Evolutionary conservation across 2,113 vertebrate genomes (phyloP).

Genomic region (Ondatra zibethicus): DNA sequence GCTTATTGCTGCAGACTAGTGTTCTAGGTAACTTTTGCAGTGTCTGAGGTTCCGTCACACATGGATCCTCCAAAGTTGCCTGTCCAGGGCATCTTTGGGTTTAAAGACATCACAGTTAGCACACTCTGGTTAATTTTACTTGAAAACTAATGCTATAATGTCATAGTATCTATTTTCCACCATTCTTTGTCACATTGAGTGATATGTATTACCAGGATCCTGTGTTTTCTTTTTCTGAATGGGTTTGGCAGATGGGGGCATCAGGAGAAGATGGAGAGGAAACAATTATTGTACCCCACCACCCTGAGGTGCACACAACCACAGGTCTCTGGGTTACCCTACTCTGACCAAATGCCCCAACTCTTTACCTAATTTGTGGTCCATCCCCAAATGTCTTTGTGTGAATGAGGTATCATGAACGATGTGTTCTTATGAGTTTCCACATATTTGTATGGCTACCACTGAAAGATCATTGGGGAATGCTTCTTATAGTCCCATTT

Average conservation of each 20-base stretch:
- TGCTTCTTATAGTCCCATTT: not conserved
- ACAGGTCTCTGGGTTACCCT: not conserved
- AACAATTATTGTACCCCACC: not conserved
- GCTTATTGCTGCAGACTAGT: not conserved
- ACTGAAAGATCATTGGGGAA: fast-evolving
- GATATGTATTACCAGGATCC: not conserved
- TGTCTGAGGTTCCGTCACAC: not conserved
- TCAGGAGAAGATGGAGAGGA: not conserved
- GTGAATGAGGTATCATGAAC: not conserved
- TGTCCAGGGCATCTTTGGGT: not conserved
- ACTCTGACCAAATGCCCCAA: not conserved
- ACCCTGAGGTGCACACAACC: not conserved
- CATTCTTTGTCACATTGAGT: not conserved
- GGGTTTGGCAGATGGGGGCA: no score
- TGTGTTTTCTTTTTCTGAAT: not conserved
- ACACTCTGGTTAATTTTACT: not conserved
- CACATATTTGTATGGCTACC: not conserved
- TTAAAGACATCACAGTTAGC: not conserved
- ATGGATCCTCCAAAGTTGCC: not conserved
- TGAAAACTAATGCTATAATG: no score
- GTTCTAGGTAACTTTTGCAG: not conserved
- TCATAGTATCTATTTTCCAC: not conserved
- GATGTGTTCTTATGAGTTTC: not conserved
- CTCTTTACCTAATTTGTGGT: not conserved
- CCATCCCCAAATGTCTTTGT: not conserved